Evolutionary conservation across 2,888 invertebrate species (phyloP), one percentile per base, ranked within the genome.

Genomic region (Lysandra coridon): DNA sequence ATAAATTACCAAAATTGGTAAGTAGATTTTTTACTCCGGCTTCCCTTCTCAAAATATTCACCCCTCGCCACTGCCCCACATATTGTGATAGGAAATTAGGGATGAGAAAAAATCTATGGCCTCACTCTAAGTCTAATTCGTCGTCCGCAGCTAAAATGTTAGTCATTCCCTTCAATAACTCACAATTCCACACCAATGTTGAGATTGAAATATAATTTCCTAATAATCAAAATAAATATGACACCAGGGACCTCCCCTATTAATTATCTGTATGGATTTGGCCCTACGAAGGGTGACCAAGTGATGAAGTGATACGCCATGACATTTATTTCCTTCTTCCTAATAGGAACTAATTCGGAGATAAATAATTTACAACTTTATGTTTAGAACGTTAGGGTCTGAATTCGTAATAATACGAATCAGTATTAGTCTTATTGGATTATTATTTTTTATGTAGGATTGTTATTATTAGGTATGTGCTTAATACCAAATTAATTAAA

Each of bases 281-380:
- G 88, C 87, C 91, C 92, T 88, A 82, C 83, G 83, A 84, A 80
- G 87, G 69, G 69, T 37, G 69, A 69, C 64, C 64, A 30, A 64
- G 69, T 69, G 88, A 89, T 87, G 88, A 87, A 89, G 91, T 90
- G 88, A 89, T 88, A 85, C 85, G 87, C 87, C 90, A 90, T 86
- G 23, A 84, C 83, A 86, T 82, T 84, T 57, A 76, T 76, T 76
- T 76, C 75, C 14, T 75, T 74, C 49, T 80, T 74, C 62, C 62
- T 62, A 74, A 78, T 78, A 57, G 73, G 74, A 40, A 78, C 1
- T 74, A 64, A 74, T 73, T 33, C 83, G 83, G 79, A 84, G 81
- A 83, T 83, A 84, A 84, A 81, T 85, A 84, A 78, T 79, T 83
- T 83, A 84, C 87, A 87, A 7, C 44, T 44, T 75, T 75, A 23